Evolutionary conservation across 2,797 vertebrate species (phyloP).

Genomic region (Atherinosoma microstoma): DNA sequence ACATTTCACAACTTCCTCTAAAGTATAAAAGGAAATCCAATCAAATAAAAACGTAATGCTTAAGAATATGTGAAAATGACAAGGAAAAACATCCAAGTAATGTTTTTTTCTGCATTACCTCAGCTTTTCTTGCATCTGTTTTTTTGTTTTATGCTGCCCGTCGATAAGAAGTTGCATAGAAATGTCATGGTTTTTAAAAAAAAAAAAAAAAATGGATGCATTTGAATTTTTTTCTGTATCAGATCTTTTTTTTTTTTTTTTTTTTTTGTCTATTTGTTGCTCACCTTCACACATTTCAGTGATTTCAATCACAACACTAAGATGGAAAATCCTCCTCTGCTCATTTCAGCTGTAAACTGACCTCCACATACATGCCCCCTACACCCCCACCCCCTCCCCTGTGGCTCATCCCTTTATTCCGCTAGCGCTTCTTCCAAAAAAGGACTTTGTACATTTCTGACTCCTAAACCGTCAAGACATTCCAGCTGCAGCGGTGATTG

Average conservation of each 20-base stretch:
- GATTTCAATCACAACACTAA: neutral
- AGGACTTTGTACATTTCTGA: constrained; percentile 30
- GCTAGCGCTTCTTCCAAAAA: constrained; percentile 48
- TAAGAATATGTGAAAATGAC: constrained; percentile 45
- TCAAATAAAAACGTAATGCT: constrained; percentile 6
- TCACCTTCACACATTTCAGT: constrained; percentile 45
- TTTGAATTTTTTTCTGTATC: constrained; percentile 29
- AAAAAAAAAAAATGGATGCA: neutral
- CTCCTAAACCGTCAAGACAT: constrained; percentile 42
- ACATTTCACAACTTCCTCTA: constrained; percentile 19
- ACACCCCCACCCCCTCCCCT: neutral
- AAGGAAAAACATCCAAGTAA: constrained; percentile 51
- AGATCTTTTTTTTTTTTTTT: neutral
- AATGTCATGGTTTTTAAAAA: constrained; percentile 12
- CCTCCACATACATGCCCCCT: neutral
- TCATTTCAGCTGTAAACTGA: constrained; percentile 1
- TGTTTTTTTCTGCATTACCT: constrained; percentile 75
- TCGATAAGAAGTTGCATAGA: constrained; percentile 40
- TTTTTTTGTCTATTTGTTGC: constrained; percentile 31
- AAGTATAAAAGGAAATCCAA: constrained; percentile 22
- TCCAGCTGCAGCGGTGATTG: constrained; percentile 39
- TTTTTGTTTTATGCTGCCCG: constrained; percentile 25
- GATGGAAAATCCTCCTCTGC: neutral
- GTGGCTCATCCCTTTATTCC: constrained; percentile 9
- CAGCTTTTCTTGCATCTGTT: constrained; percentile 46